A percentile compares a stretch with the other conserved stretches of the same genome.
Conservation (phyloP, 2,888 invertebrate species). For the Smittia aterrima region DNA sequence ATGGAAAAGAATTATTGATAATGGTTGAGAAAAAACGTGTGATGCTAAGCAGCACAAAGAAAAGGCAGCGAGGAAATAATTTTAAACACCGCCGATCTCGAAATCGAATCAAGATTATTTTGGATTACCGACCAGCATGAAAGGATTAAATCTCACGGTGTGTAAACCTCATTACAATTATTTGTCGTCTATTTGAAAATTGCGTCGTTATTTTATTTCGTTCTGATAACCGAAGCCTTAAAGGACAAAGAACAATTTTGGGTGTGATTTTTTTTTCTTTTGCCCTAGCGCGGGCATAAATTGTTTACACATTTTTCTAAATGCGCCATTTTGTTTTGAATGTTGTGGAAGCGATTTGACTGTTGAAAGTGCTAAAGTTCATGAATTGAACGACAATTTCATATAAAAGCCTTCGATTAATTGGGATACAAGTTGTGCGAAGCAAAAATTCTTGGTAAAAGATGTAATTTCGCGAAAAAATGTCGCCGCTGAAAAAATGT, state of each 20-base stretch:
- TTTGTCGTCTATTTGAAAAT: neutral
- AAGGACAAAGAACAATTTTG: conserved; percentile 13
- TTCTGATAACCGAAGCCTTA: neutral
- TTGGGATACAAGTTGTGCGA: too few species aligned
- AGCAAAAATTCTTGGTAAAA: neutral
- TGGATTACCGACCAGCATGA: conserved; percentile 6
- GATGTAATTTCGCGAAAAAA: neutral
- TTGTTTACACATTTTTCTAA: conserved; percentile 40
- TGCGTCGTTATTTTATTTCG: neutral
- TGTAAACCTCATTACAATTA: neutral
- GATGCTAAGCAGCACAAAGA: neutral
- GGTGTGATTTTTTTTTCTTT: conserved; percentile 39
- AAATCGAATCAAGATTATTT: neutral
- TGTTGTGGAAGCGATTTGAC: conserved; percentile 12
- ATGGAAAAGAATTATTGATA: conserved; percentile 39
- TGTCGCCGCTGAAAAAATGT: conserved; percentile 22
- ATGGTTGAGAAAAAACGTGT: conserved; percentile 28
- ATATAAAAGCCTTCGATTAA: too few species aligned
- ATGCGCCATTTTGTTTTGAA: conserved; percentile 41
- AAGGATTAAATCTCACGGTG: conserved; percentile 18
- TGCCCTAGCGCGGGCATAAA: conserved; percentile 32
- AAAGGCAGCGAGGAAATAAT: conserved; percentile 1
- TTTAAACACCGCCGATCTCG: neutral
- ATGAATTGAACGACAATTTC: neutral
- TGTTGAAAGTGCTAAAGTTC: conserved; percentile 18